Base-by-base conservation (phyloP, 2,888 invertebrate genomes). In the Amiota communis region DNA sequence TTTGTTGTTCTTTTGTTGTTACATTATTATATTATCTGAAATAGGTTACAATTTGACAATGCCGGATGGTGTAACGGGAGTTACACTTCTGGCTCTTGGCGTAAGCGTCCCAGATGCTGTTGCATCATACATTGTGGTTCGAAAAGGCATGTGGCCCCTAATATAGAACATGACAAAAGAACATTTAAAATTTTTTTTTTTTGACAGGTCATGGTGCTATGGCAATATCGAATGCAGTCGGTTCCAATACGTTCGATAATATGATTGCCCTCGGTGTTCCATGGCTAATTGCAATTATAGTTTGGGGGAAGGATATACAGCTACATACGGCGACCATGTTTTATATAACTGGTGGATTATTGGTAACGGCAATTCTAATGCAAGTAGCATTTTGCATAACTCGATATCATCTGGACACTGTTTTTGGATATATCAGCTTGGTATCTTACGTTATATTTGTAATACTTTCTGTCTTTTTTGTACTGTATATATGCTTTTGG, bases 71-170 rank as follows among this genome's bases (percentile, higher is more conserved):
- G 64, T 17, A 65, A 15, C 49, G 8, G 17, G 65, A 6, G 13
- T 96, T 71, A 96, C 96, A 8, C 94, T 96, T 81, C 91, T 96
- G 23, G 96, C 96, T 0, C 95, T 95, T 2, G 96, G 96, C 61
- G 96, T 95, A 79, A 95, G 95, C 83, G 92, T 97, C 0, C 96
- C 96, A 0, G 96, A 97, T 91, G 96, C 95, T 0, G 95, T 96
- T 1, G 95, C 96, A 93, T 93, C 84, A 95, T 95, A 17, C 17
- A 59, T 59, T 17, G 59, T 59, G 12, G 20, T 20, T 20, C 15
- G 17, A 6, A 8, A 59, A 15, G 59, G 59, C 20, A 12, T n/a
- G n/a, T 6, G n/a, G n/a, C 15, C 13, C 8, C 9, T 1, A 15
- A 1, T n/a, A n/a, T 12, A n/a, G 9, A 13, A 13, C 8, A n/a